Base-by-base conservation (phyloP, 2,113 vertebrate species). In the Spea bombifrons region DNA sequence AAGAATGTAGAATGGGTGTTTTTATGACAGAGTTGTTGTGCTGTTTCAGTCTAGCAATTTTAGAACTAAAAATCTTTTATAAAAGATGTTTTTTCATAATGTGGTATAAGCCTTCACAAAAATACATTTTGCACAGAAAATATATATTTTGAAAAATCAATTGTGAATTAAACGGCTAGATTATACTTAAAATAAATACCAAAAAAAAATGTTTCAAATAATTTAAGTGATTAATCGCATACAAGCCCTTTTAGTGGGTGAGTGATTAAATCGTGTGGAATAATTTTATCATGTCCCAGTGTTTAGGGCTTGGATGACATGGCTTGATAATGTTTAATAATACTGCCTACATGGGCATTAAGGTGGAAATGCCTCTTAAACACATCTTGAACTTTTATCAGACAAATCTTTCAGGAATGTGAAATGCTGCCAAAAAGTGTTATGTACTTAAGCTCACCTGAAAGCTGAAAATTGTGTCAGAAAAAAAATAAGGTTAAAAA, bases 101-200 rank as follows among this genome's bases (percentile, higher is more conserved):
- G 88, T 86, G 89, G 89, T 91, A 93, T 89, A 90, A 83, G 84
- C 86, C 86, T 89, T 88, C 83, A 85, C 81, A 86, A 83, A 90
- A 86, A 87, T 88, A 86, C 78, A 90, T 90, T 93, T 93, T 93
- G 90, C 91, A 92, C 88, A 92, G 30, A 30, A 88, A 92, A 82
- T 88, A 81, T 88, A 88, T 88, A 90, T 93, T 92, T 87, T 88
- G 86, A 86, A 86, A 86, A 86, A 84, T 82, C 83, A 80, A 91
- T 81, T 88, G 73, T 89, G 70, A 87, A 88, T 79, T 73, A 66
- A 66, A 30, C 30, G 30, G 30, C 30, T 30, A 30, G 30, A 30
- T 30, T 30, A 30, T 30, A 30, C 30, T 30, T 30, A 30, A 30
- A 30, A 30, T 30, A 30, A 30, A 30, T 30, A 30, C 30, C 30